Conservation (phyloP, 2,888 invertebrate species). For the Ectemnius lituratus region DNA sequence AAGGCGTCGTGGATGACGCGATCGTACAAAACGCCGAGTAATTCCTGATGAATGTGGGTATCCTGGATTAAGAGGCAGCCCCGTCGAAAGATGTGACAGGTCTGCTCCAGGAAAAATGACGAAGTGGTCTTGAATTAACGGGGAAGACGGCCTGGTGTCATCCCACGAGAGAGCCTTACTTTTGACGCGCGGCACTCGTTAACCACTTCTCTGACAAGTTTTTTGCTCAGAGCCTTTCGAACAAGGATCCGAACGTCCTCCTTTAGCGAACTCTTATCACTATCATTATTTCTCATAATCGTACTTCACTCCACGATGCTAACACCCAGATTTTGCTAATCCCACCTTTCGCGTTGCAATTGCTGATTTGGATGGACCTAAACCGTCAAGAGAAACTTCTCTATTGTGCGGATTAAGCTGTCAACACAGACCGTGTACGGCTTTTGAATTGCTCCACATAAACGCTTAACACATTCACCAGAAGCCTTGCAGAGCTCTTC, state of each 20-base stretch:
- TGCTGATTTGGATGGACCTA: too few species aligned
- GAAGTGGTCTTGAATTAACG: constrained; percentile 30
- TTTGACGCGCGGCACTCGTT: constrained; percentile 41
- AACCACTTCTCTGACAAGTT: constrained; percentile 8
- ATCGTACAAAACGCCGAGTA: constrained; percentile 38
- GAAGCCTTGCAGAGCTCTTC: constrained; percentile 55
- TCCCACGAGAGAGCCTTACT: constrained; percentile 15
- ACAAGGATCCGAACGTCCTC: background rate
- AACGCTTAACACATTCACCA: constrained; percentile 43
- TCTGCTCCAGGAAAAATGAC: constrained; percentile 19
- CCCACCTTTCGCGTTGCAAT: too few species aligned
- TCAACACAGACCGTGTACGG: too few species aligned
- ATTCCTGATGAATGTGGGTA: constrained; percentile 14
- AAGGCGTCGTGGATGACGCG: background rate
- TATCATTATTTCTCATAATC: too few species aligned
- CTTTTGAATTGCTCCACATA: too few species aligned
- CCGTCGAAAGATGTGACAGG: constrained; percentile 17
- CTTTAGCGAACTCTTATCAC: too few species aligned
- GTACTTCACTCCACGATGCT: too few species aligned
- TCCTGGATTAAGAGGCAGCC: background rate
- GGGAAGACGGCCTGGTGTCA: constrained; percentile 6
- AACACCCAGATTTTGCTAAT: too few species aligned
- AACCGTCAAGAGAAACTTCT: too few species aligned
- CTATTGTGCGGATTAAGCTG: too few species aligned
- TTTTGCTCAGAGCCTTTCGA: background rate